Evolutionary conservation across 2,888 invertebrate species (phyloP).

Genomic region (Drosophila meridionalis): DNA sequence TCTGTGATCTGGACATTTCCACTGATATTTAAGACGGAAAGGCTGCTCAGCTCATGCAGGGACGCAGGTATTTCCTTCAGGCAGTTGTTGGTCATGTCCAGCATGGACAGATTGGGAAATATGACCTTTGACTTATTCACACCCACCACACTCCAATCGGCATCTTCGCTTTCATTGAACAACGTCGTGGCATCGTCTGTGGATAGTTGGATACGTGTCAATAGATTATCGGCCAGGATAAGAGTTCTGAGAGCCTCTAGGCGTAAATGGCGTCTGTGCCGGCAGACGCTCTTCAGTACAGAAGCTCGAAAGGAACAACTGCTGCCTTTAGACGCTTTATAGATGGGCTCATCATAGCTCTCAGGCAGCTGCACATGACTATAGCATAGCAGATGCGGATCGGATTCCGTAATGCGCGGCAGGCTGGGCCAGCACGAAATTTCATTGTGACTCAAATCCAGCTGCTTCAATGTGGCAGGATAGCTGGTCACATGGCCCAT

Average conservation of each 20-base stretch:
- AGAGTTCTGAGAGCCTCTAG: constrained; percentile 86
- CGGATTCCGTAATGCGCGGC: constrained; percentile 89
- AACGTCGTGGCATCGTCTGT: constrained; percentile 91
- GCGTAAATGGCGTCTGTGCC: constrained; percentile 92
- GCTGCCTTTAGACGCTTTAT: constrained; percentile 84
- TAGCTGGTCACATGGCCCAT: constrained; percentile 96
- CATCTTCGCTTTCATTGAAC: constrained; percentile 87
- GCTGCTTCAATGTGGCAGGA: constrained; percentile 94
- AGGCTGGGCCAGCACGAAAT: constrained; percentile 95
- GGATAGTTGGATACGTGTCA: constrained; percentile 92
- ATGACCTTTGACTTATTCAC: constrained; percentile 89
- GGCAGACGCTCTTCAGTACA: constrained; percentile 92
- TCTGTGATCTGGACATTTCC: constrained; percentile 90
- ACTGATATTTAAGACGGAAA: constrained; percentile 97
- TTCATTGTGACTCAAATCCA: constrained; percentile 97
- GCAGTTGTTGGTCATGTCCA: constrained; percentile 96
- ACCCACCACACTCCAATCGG: constrained; percentile 87
- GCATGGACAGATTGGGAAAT: constrained; percentile 97
- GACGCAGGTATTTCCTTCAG: constrained; percentile 92
- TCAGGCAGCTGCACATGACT: constrained; percentile 84
- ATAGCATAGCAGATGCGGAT: constrained; percentile 90
- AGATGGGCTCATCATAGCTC: constrained; percentile 66
- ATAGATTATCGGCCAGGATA: constrained; percentile 93
- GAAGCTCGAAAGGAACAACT: constrained; percentile 89
- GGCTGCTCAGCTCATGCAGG: constrained; percentile 92